Percentiles rank a stretch among this genome's conserved stretches.
phyloP scores from a whole-genome alignment of 2,797 vertebrate species.

The Smutsia gigantea region DNA sequence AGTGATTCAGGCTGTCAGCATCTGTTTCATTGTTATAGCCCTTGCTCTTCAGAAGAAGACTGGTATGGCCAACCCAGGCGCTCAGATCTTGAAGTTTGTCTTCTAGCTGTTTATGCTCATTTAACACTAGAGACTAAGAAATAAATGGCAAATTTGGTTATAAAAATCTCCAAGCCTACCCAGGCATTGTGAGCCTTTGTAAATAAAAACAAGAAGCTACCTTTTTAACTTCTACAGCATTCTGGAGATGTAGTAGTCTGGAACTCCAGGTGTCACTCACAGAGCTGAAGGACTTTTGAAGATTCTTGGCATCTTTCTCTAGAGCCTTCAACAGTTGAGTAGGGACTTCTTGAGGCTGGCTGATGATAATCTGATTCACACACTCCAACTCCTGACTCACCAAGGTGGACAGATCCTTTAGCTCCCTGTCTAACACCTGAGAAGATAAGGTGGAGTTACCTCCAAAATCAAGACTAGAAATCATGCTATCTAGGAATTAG shows the following conservation, averaged over 20 bases:
- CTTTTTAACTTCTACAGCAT: constrained; percentile 88
- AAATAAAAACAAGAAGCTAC: constrained; percentile 83
- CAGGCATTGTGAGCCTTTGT: background rate
- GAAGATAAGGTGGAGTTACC: constrained; percentile 53
- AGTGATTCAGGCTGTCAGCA: constrained; percentile 74
- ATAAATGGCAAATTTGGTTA: background rate
- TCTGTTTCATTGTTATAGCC: constrained; percentile 60
- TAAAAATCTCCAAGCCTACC: background rate
- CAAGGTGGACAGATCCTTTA: constrained; percentile 90
- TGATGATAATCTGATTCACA: constrained; percentile 88
- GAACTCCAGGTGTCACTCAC: constrained; percentile 87
- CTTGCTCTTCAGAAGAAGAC: constrained; percentile 82
- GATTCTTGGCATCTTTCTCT: constrained; percentile 94
- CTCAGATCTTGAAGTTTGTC: constrained; percentile 86
- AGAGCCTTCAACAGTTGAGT: constrained; percentile 93
- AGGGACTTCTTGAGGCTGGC: constrained; percentile 90
- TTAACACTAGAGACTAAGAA: constrained; percentile 83
- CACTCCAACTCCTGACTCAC: constrained; percentile 90
- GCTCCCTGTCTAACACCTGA: constrained; percentile 91
- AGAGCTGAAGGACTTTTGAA: constrained; percentile 91
- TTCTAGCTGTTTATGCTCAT: constrained; percentile 76
- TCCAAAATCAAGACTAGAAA: background rate
- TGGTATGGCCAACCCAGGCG: constrained; percentile 80
- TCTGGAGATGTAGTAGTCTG: constrained; percentile 87
- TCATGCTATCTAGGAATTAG: constrained; percentile 23